Percentiles rank a stretch among this genome's conserved stretches.
Conservation (phyloP, 2,797 vertebrate genomes). For the Xerus rutilus region DNA sequence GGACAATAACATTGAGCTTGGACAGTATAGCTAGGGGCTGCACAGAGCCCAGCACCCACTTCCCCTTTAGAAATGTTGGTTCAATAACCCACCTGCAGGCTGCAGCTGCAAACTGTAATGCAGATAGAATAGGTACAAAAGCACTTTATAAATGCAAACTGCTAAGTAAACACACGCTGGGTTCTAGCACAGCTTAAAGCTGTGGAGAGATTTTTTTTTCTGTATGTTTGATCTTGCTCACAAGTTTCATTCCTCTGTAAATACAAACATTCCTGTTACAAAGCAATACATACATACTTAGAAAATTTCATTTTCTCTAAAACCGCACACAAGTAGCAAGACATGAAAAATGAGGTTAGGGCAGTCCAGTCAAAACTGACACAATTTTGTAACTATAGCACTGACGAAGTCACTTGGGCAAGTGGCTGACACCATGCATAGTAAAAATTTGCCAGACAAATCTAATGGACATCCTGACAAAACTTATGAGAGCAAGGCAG, state of each 20-base stretch:
- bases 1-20: background rate
- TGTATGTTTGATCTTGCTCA: background rate
- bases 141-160: background rate
- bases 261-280: background rate
- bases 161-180: background rate
- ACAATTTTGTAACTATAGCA: background rate
- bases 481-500: background rate
- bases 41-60: background rate
- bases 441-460: background rate
- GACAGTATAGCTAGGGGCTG: background rate
- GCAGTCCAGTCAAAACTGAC: background rate
- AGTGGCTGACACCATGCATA: background rate
- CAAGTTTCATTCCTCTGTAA: constrained; percentile 25
- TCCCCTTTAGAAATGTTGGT: background rate
- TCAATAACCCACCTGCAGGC: background rate
- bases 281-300: background rate
- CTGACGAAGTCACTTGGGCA: background rate
- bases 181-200: background rate
- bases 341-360: background rate
- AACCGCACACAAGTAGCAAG: background rate
- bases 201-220: background rate
- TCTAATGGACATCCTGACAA: background rate
- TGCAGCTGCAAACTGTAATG: background rate
- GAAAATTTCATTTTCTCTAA: constrained; percentile 27
- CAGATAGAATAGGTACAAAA: background rate